These are phyloP conservation scores for Myripristis jacobus DNA, from an alignment of 2,797 vertebrate species.

Conservation along the genomic window DNA sequence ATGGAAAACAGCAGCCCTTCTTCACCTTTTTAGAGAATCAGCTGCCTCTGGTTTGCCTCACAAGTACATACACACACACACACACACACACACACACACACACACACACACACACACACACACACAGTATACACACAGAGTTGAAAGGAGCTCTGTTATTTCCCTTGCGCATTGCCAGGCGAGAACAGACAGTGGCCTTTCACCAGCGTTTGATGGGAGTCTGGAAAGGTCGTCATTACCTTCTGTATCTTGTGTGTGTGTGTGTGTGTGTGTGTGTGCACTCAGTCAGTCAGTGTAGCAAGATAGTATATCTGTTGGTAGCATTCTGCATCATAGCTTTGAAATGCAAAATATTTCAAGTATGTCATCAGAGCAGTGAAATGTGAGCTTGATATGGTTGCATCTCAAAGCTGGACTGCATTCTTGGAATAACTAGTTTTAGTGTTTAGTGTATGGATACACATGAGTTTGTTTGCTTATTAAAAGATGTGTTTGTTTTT, in stretches of 20 bases:
- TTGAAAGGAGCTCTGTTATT: slow-evolving; percentile 78
- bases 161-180: slow-evolving; percentile 66
- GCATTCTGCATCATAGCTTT: slow-evolving; percentile 50
- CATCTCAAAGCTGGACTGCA: slow-evolving; percentile 21
- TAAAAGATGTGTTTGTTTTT: not conserved
- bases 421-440: slow-evolving; percentile 22
- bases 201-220: slow-evolving; percentile 65
- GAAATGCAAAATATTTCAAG: slow-evolving; percentile 62
- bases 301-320: slow-evolving; percentile 50
- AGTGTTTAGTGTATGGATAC: slow-evolving; percentile 8
- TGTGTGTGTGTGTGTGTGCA: slow-evolving; percentile 32
- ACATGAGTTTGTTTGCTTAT: not conserved
- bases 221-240: slow-evolving; percentile 74
- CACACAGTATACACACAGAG: slow-evolving; percentile 18
- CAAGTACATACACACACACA: slow-evolving; percentile 45
- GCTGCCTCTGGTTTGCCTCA: slow-evolving; percentile 59
- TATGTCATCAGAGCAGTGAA: slow-evolving; percentile 51
- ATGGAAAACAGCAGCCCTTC: slow-evolving; percentile 55
- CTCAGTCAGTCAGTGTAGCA: slow-evolving; percentile 25
- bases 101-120: slow-evolving; percentile 24
- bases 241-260: slow-evolving; percentile 45
- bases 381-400: slow-evolving; percentile 47
- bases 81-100: slow-evolving; percentile 50
- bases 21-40: slow-evolving; percentile 66
- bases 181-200: slow-evolving; percentile 75